Percentiles rank a stretch among this genome's conserved stretches.
These are phyloP conservation scores for Choristoneura rosaceana DNA, from an alignment of 2,888 invertebrate species.

Conservation along the genomic window DNA sequence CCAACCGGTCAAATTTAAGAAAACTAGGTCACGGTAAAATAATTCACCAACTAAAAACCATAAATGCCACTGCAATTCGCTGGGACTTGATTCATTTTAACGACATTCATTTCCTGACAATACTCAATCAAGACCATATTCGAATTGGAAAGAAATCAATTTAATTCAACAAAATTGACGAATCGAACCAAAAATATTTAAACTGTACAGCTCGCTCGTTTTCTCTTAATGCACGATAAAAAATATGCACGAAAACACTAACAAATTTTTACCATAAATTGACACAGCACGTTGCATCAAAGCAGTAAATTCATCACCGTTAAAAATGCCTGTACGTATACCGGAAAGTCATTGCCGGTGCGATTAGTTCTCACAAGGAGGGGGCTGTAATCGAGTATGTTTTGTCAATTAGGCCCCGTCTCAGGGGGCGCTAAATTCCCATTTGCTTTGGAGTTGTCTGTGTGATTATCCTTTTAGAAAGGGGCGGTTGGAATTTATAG, in stretches of 20 bases:
- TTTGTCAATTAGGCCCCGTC: slow-evolving; percentile 76
- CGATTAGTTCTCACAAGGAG: slow-evolving; percentile 55
- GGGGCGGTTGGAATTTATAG: slow-evolving; percentile 75
- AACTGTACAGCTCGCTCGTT: neutral
- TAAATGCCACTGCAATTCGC: no score
- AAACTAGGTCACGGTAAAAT: neutral
- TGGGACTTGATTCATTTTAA: no score
- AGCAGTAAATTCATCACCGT: slow-evolving; percentile 5
- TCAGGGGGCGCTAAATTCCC: slow-evolving; percentile 73
- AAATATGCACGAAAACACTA: neutral
- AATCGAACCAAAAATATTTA: no score
- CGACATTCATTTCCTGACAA: no score
- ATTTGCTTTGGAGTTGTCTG: slow-evolving; percentile 72
- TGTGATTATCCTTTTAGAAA: slow-evolving; percentile 79
- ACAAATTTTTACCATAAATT: neutral
- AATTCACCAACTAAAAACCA: no score
- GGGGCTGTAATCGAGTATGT: slow-evolving; percentile 66
- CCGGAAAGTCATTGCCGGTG: slow-evolving; percentile 55
- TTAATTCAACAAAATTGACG: no score
- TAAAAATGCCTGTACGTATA: slow-evolving; percentile 50
- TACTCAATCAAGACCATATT: no score
- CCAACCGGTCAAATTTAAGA: no score
- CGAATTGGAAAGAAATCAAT: no score
- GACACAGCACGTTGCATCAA: neutral
- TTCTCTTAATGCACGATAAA: neutral